Conservation (phyloP, 2,888 invertebrate genomes). For the Esperia sulphurella region DNA sequence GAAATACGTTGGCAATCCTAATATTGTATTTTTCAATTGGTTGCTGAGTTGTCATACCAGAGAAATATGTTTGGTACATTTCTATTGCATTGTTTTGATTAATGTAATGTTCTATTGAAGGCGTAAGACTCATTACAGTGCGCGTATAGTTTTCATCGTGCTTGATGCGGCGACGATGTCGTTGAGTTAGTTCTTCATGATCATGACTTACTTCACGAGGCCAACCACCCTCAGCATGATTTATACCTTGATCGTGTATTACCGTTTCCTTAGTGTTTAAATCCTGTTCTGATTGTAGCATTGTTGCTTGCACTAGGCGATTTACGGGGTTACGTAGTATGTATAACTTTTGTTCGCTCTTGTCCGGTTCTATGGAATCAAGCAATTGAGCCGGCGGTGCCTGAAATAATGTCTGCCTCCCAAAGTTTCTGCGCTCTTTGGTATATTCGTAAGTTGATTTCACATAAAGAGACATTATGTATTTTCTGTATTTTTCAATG, state of each 20-base stretch:
- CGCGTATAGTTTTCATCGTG: slow-evolving; percentile 88
- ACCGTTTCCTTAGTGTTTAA: slow-evolving; percentile 81
- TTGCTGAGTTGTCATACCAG: slow-evolving; percentile 66
- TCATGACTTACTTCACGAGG: slow-evolving; percentile 84
- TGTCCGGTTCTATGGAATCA: slow-evolving; percentile 61
- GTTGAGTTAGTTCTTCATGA: slow-evolving; percentile 84
- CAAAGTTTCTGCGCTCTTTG: slow-evolving; percentile 70
- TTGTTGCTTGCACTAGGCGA: slow-evolving; percentile 64
- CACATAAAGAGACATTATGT: slow-evolving; percentile 38
- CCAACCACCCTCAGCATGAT: slow-evolving; percentile 91
- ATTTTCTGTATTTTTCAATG: neutral
- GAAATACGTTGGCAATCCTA: slow-evolving; percentile 83
- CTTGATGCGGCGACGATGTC: slow-evolving; percentile 87
- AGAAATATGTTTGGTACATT: slow-evolving; percentile 88
- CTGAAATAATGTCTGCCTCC: slow-evolving; percentile 70
- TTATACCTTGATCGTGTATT: slow-evolving; percentile 81
- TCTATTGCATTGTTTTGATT: slow-evolving; percentile 89
- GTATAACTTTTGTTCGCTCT: slow-evolving; percentile 57
- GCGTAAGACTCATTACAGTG: slow-evolving; percentile 78
- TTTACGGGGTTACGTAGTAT: slow-evolving; percentile 74
- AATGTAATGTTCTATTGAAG: slow-evolving; percentile 82
- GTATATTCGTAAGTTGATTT: slow-evolving; percentile 64
- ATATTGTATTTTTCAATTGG: slow-evolving; percentile 78
- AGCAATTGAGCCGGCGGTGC: slow-evolving; percentile 55
- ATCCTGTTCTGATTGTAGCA: slow-evolving; percentile 66